phyloP scores from a whole-genome alignment of 2,113 vertebrate genomes.

The Cariama cristata region DNA sequence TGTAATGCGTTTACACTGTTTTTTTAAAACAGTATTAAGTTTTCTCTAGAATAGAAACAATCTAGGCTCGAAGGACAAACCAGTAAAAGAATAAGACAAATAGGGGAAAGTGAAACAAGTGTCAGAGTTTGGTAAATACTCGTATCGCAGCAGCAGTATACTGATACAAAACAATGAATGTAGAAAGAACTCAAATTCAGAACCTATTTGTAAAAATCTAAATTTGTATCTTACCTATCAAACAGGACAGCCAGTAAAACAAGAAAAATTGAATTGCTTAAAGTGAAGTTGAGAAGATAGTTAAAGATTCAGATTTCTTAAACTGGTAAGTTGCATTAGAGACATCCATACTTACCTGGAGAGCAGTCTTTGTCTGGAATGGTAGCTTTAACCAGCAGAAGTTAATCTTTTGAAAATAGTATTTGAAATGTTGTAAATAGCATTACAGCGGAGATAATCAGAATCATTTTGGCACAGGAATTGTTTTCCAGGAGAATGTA shows the following conservation, averaged over 20 bases:
- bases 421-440: not conserved
- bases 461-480: not conserved
- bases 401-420: not conserved
- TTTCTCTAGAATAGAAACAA: not conserved
- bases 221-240: not conserved
- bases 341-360: rapidly evolving
- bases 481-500: not conserved
- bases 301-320: not conserved
- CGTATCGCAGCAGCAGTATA: not conserved
- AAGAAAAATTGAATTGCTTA: not conserved
- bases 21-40: not conserved
- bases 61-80: not conserved
- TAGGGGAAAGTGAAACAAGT: not conserved
- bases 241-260: not conserved
- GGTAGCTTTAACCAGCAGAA: not conserved
- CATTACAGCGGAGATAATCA: not conserved
- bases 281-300: not conserved
- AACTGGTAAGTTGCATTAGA: not conserved
- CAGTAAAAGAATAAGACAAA: not conserved
- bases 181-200: not conserved
- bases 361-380: not conserved
- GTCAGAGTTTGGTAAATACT: not conserved
- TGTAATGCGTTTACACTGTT: not conserved
- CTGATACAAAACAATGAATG: not conserved
- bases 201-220: not conserved